Evolutionary conservation across 2,113 vertebrate species (phyloP).

Genomic region (Rhineura floridana): DNA sequence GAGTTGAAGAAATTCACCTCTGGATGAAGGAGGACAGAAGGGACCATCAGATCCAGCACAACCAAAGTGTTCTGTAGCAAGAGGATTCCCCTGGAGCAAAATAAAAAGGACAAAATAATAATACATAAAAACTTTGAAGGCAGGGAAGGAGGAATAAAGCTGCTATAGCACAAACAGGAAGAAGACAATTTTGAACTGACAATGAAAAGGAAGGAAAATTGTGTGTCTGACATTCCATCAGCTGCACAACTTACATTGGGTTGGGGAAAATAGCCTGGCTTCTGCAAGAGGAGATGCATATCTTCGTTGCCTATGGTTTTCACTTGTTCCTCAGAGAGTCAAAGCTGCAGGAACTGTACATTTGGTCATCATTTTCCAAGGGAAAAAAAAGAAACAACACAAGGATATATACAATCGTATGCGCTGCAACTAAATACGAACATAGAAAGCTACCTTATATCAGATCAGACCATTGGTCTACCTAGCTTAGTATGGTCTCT

Average conservation of each 20-base stretch:
- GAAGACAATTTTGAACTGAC: conserved; percentile 37
- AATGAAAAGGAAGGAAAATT: conserved; percentile 41
- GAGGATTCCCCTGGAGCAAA: conserved; percentile 45
- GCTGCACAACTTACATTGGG: conserved; percentile 17
- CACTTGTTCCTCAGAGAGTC: conserved; percentile 39
- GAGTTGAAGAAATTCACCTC: conserved; percentile 41
- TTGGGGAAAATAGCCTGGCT: neutral
- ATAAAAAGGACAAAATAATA: conserved; percentile 30
- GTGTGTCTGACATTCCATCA: conserved; percentile 21
- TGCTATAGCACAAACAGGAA: conserved; percentile 42
- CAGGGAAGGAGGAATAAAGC: conserved; percentile 13
- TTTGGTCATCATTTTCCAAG: conserved; percentile 56
- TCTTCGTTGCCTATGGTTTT: conserved; percentile 38
- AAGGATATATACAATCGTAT: conserved; percentile 60
- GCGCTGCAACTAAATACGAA: conserved; percentile 37
- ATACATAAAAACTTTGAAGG: conserved; percentile 48
- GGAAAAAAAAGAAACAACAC: conserved; percentile 47
- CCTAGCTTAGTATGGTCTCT: neutral
- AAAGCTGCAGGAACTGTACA: conserved; percentile 40
- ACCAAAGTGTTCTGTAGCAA: conserved; percentile 38
- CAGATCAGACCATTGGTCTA: neutral
- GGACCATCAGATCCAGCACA: conserved; percentile 42
- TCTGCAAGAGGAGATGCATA: conserved; percentile 1
- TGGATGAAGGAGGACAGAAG: conserved; percentile 50
- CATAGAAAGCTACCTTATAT: conserved; percentile 12